Base-by-base conservation (phyloP, 2,888 invertebrate species). In the Adelphocoris suturalis region DNA sequence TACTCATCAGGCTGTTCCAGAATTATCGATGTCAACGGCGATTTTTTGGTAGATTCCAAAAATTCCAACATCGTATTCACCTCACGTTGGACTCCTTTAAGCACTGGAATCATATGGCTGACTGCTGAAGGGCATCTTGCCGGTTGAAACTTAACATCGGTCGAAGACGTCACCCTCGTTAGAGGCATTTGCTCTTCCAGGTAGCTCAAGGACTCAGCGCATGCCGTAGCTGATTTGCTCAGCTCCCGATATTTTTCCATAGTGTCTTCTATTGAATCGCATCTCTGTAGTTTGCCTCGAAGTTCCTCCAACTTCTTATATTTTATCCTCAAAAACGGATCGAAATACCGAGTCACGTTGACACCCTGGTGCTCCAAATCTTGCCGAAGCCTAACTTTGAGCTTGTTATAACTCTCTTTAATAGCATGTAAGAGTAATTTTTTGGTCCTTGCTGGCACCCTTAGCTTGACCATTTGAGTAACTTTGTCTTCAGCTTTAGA, bases 401-500 rank as follows among this genome's bases (percentile, higher is more conserved):
- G 61, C 19, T 28, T 28, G n/a, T 61, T 85, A 61, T 61, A 85
- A 37, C 85, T 61, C 85, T 85, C 85, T n/a, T 28, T 13, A 19
- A 85, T 85, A 16, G 85, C 85, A 23, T 23, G 16, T n/a, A 85
- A 46, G 9, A 85, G 85, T 14, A 85, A 23, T 27, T 37, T 61
- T 37, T 85, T 85, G 0, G 85, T 85, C 13, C 7, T n/a, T 7
- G 12, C 27, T 16, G 85, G 85, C 16, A 61, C 61, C 27, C 61
- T 57, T 14, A 37, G 57, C 37, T 85, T 85, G 7, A 61, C 28
- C 85, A 37, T 28, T 16, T 85, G 7, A 3, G 16, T 12, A 16
- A 85, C 85, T 85, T 85, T 85, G 28, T 85, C 85, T 27, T 85
- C 85, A 37, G 85, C 57, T 85, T 85, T 85, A 3, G 28, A 16